Base-by-base conservation (phyloP, 1,140 invertebrate genomes). In the Drusus annulatus region DNA sequence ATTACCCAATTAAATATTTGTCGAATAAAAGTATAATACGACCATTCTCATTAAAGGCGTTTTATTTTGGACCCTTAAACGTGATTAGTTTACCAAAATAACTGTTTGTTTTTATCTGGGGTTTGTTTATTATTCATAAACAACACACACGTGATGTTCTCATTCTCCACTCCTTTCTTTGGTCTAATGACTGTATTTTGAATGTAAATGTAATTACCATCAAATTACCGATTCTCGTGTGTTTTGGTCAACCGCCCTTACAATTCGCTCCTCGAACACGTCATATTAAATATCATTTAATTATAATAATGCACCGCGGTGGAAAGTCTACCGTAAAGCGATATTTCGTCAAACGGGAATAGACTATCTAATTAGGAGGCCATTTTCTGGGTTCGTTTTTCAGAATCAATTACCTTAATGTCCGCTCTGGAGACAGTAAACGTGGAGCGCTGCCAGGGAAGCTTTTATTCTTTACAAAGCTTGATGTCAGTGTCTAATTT, bases 161-260 rank as follows among this genome's bases (percentile, higher is more conserved):
- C 15, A 19, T 31, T 23, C 62, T 45, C 36, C 62, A 65, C 62
- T 17, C 62, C 62, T 28, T 60, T 7, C 62, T 28, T 60, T 7
- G 19, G 45, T 25, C 68, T 71, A 71, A 71, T 71, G 45, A 71
- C 68, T 51, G 36, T 71, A 21, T 71, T 71, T 71, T 71, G 31
- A 71, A 50, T 51, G 23, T 52, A 50, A 52, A 50, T 17, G 68
- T 71, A 71, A 75, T 75, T 75, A 56, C 54, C n/a, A 75, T 75
- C 31, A 75, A 75, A 75, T 75, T 75, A 75, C 71, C 19, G 17
- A 75, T 56, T 75, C n/a, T 31, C 71, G 71, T 75, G 71, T 31
- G 25, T 28, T 58, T 71, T 75, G 56, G 71, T 60, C 54, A 56
- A 56, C 71, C 23, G 21, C 54, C 71, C 71, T 54, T 19, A 50